Percentiles rank a stretch among this genome's conserved stretches.
Evolutionary conservation across 2,113 vertebrate species (phyloP).

Genomic region (Embiotoca jacksoni): DNA sequence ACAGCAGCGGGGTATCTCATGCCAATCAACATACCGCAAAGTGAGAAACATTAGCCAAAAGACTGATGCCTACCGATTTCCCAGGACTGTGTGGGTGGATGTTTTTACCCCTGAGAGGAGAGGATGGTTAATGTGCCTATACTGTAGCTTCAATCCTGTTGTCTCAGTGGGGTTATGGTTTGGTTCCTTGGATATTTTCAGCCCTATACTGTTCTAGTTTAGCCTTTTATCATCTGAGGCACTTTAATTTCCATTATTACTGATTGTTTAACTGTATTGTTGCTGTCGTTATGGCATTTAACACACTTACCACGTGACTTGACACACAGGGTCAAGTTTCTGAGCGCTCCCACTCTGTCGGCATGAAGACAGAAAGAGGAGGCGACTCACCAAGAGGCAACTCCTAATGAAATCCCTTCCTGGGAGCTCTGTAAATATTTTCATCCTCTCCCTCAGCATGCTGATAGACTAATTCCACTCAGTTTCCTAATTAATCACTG

Average conservation of each 20-base stretch:
- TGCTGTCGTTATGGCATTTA: slow-evolving; percentile 15
- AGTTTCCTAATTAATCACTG: slow-evolving; percentile 77
- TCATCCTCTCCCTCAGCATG: slow-evolving; percentile 72
- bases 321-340: slow-evolving; percentile 51
- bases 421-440: slow-evolving; percentile 83
- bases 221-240: background rate
- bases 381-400: slow-evolving; percentile 43
- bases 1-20: slow-evolving; percentile 71
- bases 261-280: slow-evolving; percentile 9
- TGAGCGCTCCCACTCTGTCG: slow-evolving; percentile 50
- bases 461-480: slow-evolving; percentile 73
- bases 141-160: slow-evolving; percentile 29
- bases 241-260: slow-evolving; percentile 18
- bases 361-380: slow-evolving; percentile 49
- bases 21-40: slow-evolving; percentile 77
- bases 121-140: slow-evolving; percentile 43
- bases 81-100: slow-evolving; percentile 54
- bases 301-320: slow-evolving; percentile 18
- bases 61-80: slow-evolving; percentile 51
- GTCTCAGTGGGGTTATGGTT: slow-evolving; percentile 41
- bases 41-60: slow-evolving; percentile 66
- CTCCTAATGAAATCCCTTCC: slow-evolving; percentile 79
- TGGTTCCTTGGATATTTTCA: slow-evolving; percentile 15
- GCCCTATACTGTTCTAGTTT: background rate
- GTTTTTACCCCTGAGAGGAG: slow-evolving; percentile 62